Evolutionary conservation across 2,888 invertebrate species (phyloP), one percentile per base, ranked within the genome.

Genomic region (Amphiduros pacificus): DNA sequence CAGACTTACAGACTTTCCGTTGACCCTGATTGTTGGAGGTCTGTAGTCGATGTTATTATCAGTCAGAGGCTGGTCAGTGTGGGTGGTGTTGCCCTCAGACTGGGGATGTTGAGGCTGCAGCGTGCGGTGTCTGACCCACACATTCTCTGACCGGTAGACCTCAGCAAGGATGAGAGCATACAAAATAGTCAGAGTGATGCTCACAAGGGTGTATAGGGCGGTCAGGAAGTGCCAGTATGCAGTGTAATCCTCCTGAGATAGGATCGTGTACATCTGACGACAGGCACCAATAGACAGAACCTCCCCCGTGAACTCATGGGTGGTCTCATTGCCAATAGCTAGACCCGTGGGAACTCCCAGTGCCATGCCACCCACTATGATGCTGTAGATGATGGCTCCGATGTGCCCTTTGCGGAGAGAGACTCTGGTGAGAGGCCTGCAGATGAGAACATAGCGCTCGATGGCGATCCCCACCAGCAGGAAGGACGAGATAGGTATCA

Each of bases 361-460:
- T 4, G 9, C 44, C 6, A 44, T 17, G 6, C 44, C 44, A 5
- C n/a, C 6, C n/a, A 44, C 9, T 6, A 44, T 4, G n/a, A 44
- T 44, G 6, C n/a, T n/a, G 6, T 6, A 5, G 22, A 44, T 44
- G 9, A 44, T 22, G 73, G 68, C 71, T 73, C 17, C 65, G 58
- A n/a, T 66, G 53, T 9, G 67, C 53, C 14, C 36, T 49, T 1
- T 58, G 22, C 1, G 52, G 54, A 17, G n/a, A 22, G n/a, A 22
- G 44, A 64, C 60, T 9, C 74, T 69, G 14, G 66, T 62, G 17
- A 69, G 66, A 6, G 68, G 64, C 48, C 65, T 63, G 56, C 73
- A 76, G 27, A 77, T 74, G 6, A 76, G 63, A n/a, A 74, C 60
- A 64, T 69, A 77, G 14, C 77, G 61, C 52, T 77, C 77, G 48